Evolutionary conservation across 2,113 vertebrate genomes (phyloP).

Genomic region (Mola mola): DNA sequence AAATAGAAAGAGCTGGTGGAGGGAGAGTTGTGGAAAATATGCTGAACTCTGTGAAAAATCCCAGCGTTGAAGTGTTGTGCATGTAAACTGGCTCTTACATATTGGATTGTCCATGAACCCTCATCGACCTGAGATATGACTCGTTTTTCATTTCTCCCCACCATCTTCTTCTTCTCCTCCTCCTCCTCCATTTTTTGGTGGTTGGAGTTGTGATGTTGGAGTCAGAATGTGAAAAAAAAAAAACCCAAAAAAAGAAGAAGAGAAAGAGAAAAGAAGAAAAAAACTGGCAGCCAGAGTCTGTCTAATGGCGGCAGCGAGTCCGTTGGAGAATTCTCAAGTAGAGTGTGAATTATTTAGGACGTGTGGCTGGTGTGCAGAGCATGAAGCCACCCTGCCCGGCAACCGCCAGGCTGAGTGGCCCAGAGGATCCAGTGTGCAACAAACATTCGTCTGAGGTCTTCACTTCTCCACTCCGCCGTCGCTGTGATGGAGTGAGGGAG

Average conservation of each 20-base stretch:
- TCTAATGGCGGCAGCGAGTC: constrained; percentile 75
- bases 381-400: constrained; percentile 65
- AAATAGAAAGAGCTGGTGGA: constrained; percentile 44
- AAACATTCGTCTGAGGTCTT: constrained; percentile 58
- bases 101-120: constrained; percentile 69
- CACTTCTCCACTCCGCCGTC: constrained; percentile 31
- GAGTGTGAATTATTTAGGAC: constrained; percentile 80
- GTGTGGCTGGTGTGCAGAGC: constrained; percentile 72
- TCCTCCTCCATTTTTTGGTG: constrained; percentile 10
- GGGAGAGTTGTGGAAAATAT: constrained; percentile 64
- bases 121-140: constrained; percentile 64
- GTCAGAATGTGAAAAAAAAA: constrained; percentile 58
- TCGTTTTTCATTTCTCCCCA: constrained; percentile 48
- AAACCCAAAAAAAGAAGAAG: constrained; percentile 19
- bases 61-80: constrained; percentile 62
- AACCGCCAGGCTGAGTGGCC: constrained; percentile 52
- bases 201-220: constrained; percentile 24
- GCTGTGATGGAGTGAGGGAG: not conserved
- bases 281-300: constrained; percentile 68
- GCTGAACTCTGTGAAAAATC: constrained; percentile 72
- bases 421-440: constrained; percentile 44
- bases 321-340: constrained; percentile 79
- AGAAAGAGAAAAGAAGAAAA: constrained; percentile 42
- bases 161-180: not conserved
- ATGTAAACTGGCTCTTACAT: constrained; percentile 68